Percentiles rank a stretch among this genome's conserved stretches.
Evolutionary conservation across 1,140 invertebrate genomes (phyloP).

Genomic region (Anadara kagoshimensis): DNA sequence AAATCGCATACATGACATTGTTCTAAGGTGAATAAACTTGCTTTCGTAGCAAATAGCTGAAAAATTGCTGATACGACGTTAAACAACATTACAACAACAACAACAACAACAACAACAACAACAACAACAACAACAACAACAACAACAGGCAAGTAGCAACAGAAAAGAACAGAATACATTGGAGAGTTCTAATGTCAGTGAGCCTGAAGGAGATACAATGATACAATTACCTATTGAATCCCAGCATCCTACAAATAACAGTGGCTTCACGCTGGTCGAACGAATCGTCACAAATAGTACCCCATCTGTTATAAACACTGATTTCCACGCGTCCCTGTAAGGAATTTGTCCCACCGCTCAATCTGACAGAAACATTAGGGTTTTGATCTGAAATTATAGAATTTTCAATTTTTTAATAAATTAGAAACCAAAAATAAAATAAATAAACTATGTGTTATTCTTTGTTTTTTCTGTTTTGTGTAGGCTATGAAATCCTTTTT

Average conservation of each 20-base stretch:
- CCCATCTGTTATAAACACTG: constrained; percentile 46
- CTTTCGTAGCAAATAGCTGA: too few relatives aligned
- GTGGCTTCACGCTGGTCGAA: constrained; percentile 51
- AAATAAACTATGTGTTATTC: background rate
- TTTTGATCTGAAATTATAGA: background rate
- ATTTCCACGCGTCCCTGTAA: constrained; percentile 52
- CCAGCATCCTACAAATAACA: constrained; percentile 61
- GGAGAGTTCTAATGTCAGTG: too few relatives aligned
- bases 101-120: too few relatives aligned
- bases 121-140: too few relatives aligned
- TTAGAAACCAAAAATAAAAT: constrained; percentile 8
- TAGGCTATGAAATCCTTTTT: too few relatives aligned
- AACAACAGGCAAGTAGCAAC: too few relatives aligned
- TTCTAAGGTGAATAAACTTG: too few relatives aligned
- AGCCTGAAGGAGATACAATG: too few relatives aligned
- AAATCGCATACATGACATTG: too few relatives aligned
- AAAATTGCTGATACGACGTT: too few relatives aligned
- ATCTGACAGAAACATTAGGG: constrained; percentile 47
- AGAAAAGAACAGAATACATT: too few relatives aligned
- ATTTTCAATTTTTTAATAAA: background rate
- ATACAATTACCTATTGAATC: constrained; percentile 27
- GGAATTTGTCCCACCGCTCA: constrained; percentile 34
- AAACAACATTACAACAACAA: too few relatives aligned
- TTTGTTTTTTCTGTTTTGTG: background rate
- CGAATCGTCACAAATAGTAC: constrained; percentile 59